Evolutionary conservation across 2,113 vertebrate genomes (phyloP).

Genomic region (Mobula hypostoma): DNA sequence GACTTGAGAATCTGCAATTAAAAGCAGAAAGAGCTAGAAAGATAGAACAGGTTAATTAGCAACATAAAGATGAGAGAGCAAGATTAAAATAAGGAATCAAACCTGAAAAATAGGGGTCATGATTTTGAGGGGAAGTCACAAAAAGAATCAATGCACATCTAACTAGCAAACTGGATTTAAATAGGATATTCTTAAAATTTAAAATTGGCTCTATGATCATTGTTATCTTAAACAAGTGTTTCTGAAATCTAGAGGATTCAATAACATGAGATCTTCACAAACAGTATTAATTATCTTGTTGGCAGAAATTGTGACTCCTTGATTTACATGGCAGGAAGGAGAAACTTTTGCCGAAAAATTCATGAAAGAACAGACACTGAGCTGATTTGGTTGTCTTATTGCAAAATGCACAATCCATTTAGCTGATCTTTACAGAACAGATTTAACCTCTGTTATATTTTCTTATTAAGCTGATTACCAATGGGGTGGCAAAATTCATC

Average conservation of each 20-base stretch:
- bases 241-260: background rate
- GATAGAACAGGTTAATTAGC: background rate
- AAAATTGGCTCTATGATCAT: background rate
- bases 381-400: no score
- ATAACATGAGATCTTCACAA: background rate
- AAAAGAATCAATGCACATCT: background rate
- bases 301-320: background rate
- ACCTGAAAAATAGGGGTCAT: background rate
- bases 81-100: background rate
- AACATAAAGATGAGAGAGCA: background rate
- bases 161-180: background rate
- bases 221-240: background rate
- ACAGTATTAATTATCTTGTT: background rate
- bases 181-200: background rate
- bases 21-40: background rate
- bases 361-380: no score
- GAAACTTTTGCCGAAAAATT: no score
- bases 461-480: no score
- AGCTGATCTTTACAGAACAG: no score
- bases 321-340: no score
- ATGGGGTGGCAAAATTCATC: no score
- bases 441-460: no score
- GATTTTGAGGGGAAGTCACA: background rate
- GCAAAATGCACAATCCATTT: no score
- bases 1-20: background rate